phyloP scores from a whole-genome alignment of 2,888 invertebrate species.

The Drosophila maculinotata region DNA sequence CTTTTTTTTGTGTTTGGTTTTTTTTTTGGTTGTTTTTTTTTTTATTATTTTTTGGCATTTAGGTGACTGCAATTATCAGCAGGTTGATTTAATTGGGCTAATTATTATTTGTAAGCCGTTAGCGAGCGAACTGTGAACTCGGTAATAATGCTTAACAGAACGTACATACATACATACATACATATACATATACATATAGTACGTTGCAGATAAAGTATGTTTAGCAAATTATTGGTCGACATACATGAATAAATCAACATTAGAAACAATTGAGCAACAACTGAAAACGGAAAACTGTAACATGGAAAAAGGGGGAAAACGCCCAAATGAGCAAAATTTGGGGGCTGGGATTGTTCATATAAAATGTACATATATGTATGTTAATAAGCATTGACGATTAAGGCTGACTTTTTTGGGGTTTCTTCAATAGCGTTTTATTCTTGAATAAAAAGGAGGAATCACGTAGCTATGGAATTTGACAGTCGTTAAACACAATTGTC shows the following conservation, averaged over 20 bases:
- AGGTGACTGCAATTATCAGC: slow-evolving; percentile 12
- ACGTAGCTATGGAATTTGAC: slow-evolving; percentile 43
- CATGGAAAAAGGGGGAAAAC: too few species aligned
- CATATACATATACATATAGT: slow-evolving; percentile 19
- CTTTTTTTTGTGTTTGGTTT: background rate
- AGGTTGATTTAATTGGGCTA: slow-evolving; percentile 27
- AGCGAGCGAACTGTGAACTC: slow-evolving; percentile 43
- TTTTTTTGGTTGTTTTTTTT: background rate
- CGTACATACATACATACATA: slow-evolving; percentile 17
- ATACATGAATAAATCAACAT: background rate
- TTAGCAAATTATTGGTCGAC: slow-evolving; percentile 1
- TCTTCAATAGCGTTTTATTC: slow-evolving; percentile 1
- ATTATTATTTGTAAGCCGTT: slow-evolving; percentile 36
- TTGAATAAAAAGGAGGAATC: slow-evolving; percentile 14
- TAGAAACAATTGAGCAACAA: background rate
- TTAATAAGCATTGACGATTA: slow-evolving; percentile 7
- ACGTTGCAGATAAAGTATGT: slow-evolving; percentile 4
- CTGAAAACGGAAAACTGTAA: too few species aligned
- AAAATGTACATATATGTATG: slow-evolving; percentile 2
- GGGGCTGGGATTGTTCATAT: slow-evolving; percentile 5
- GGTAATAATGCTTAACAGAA: slow-evolving; percentile 17
- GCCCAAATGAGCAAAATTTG: background rate
- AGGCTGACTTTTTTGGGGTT: background rate
- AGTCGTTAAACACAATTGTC: too few species aligned
- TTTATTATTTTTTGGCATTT: slow-evolving; percentile 23